Evolutionary conservation across 2,888 invertebrate genomes (phyloP), one percentile per base, ranked within the genome.

Genomic region (Amblyjoppa proteus): DNA sequence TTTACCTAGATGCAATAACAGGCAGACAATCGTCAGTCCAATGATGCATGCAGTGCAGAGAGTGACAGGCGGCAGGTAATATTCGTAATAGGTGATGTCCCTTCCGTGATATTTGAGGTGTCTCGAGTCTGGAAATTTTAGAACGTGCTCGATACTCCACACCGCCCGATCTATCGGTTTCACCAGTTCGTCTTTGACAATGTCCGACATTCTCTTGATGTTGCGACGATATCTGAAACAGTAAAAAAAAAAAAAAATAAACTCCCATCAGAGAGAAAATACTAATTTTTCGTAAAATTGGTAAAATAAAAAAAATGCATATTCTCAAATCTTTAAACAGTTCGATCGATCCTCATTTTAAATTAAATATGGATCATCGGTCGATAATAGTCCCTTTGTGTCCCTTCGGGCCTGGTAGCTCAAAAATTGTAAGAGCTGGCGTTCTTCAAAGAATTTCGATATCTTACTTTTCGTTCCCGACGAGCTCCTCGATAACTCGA

Each of bases 141-240:
- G 84, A 58, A 92, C 91, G 87, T 93, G 93, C 74, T 93, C 92
- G 41, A 93, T 88, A 75, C 91, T 89, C 93, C 93, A 93, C 34
- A 93, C 85, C 3, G 91, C 92, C 75, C 86, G 91, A n/a, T 93
- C 88, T 51, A 93, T 91, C 3, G 93, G 93, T 64, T 91, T 92
- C 41, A 92, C 86, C 45, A 87, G 74, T 78, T 93, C 93, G 73
- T 93, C 92, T 56, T 89, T 90, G 34, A 91, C 77, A 56, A 88
- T 85, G 38, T 87, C 82, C 9, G 87, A 87, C 87, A 87, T 83
- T 75, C 66, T 58, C 45, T 77, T 83, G 41, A 87, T 87, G 82
- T 87, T 87, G 49, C 74, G 83, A 53, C 87, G 86, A 80, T 88
- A 87, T 82, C 83, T 85, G 68, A 25, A 85, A 64, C 31, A 7